Percentiles rank a stretch among this genome's conserved stretches.
phyloP scores from a whole-genome alignment of 2,888 invertebrate species.

The Cataglyphis rosenhaueri region DNA sequence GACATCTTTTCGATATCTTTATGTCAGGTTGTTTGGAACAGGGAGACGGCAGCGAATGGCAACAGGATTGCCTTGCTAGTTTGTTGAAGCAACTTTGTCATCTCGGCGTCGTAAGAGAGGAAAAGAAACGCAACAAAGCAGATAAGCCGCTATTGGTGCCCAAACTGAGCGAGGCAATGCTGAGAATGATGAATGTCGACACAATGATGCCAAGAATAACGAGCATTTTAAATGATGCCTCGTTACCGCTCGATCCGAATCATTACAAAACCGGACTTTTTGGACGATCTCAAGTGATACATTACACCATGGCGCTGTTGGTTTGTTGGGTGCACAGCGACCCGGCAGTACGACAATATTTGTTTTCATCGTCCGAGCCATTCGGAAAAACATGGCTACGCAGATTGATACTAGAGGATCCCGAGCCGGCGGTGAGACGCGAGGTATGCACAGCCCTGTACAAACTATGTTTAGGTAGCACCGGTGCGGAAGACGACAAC shows the following conservation, averaged over 20 bases:
- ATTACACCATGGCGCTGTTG: slow-evolving; percentile 96
- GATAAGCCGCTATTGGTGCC: slow-evolving; percentile 90
- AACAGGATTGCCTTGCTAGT: slow-evolving; percentile 96
- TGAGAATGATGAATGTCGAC: slow-evolving; percentile 95
- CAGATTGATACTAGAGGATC: slow-evolving; percentile 95
- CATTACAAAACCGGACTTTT: slow-evolving; percentile 97
- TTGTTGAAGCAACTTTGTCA: slow-evolving; percentile 94
- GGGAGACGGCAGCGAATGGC: slow-evolving; percentile 95
- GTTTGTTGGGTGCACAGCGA: slow-evolving; percentile 97
- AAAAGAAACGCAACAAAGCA: slow-evolving; percentile 85
- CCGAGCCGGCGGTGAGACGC: slow-evolving; percentile 95
- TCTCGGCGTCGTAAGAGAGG: slow-evolving; percentile 90
- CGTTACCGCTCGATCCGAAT: slow-evolving; percentile 92
- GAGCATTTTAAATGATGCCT: slow-evolving; percentile 95
- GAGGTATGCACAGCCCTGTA: slow-evolving; percentile 98
- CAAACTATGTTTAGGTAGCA: slow-evolving; percentile 92
- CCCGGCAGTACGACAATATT: slow-evolving; percentile 90
- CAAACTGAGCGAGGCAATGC: slow-evolving; percentile 90
- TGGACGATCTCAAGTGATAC: slow-evolving; percentile 95
- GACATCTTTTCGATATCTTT: slow-evolving; percentile 96
- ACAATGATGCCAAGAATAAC: slow-evolving; percentile 93
- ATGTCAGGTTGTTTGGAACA: slow-evolving; percentile 91
- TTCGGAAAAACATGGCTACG: slow-evolving; percentile 91
- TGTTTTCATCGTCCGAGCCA: slow-evolving; percentile 92
- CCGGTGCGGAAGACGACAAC: slow-evolving; percentile 86